Base-by-base conservation (phyloP, 92 coral and sea anemone species). In the Plumapathes pennacea region DNA sequence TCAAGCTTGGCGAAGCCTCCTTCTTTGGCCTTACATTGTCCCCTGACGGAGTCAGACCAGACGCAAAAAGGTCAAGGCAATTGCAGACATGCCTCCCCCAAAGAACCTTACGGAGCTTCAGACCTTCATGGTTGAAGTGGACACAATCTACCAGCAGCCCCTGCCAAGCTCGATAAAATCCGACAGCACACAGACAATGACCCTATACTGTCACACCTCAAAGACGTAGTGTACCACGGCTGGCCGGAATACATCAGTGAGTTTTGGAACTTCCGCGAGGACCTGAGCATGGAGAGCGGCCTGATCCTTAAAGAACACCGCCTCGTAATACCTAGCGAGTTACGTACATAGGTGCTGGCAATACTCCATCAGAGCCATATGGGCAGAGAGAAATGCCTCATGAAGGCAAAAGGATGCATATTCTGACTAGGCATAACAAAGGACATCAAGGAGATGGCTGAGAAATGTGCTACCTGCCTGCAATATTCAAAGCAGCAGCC, bases 181-280 rank as follows among this genome's bases (percentile, higher is more conserved):
- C 65, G 89, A 15, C 9, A 75, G 2, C 28, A 60, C 36, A 67
- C 68, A 1, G 44, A 37, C 29, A 39, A 57, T 24, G 72, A 74
- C 29, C 51, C 67, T 4, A 58, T 52, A 18, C 15, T 83, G 26
- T 28, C 34, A 32, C 25, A 29, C 22, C 49, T 70, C 6, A 45
- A 44, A 19, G 71, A 77, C 14, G 40, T 46, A 32, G 28, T 69
- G 32, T 62, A 33, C 14, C 24, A 30, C 31, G 83, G 83, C 18
- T 69, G 62, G 69, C 80, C 80, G 46, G 64, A 62, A 47, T n/a
- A 18, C 12, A 60, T 69, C 39, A 76, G 56, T 47, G 69, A 77
- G n/a, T 83, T 63, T 38, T 83, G 90, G 84, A 83, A 83, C 57
- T 83, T 69, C 33, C 21, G 84, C 44, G 76, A 69, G 57, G 69